Evolutionary conservation across 2,888 invertebrate genomes (phyloP).

Genomic region (Alloplasta piceator): DNA sequence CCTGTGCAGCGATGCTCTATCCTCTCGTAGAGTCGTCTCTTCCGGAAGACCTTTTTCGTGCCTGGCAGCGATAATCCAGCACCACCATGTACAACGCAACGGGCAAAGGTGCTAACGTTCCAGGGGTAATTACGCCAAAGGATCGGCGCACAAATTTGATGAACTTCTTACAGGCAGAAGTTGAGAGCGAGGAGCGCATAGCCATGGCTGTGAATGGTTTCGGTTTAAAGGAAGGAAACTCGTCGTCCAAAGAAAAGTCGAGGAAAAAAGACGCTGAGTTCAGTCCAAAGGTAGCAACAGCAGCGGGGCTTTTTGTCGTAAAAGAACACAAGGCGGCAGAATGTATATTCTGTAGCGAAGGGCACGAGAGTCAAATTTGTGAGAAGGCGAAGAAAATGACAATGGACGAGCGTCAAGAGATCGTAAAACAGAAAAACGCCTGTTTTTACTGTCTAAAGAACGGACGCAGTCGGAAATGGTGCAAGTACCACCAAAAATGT

Average conservation of each 20-base stretch:
- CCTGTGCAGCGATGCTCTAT: slow-evolving; percentile 68
- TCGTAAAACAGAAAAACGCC: slow-evolving; percentile 11
- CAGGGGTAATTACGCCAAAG: slow-evolving; percentile 4
- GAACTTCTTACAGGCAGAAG: slow-evolving; percentile 57
- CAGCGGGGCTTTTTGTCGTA: background rate
- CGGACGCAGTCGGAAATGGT: background rate
- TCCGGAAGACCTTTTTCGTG: slow-evolving; percentile 66
- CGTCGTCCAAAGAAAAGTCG: background rate
- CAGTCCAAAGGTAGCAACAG: slow-evolving; percentile 8
- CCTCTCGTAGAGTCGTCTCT: slow-evolving; percentile 69
- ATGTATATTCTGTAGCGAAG: background rate
- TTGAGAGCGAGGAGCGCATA: slow-evolving; percentile 30
- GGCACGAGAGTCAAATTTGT: background rate
- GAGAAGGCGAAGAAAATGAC: background rate
- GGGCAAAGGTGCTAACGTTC: slow-evolving; percentile 4
- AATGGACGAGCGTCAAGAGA: slow-evolving; percentile 21
- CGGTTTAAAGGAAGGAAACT: background rate
- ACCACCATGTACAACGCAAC: too few relatives aligned
- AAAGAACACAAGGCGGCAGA: background rate
- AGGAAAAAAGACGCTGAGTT: slow-evolving; percentile 9
- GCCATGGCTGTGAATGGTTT: slow-evolving; percentile 10
- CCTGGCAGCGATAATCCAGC: slow-evolving; percentile 57
- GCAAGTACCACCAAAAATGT: background rate
- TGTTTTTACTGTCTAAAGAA: background rate
- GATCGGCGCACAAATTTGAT: slow-evolving; percentile 28